Base-by-base conservation (phyloP, 2,797 vertebrate species). In the Clarias laeviceps region DNA sequence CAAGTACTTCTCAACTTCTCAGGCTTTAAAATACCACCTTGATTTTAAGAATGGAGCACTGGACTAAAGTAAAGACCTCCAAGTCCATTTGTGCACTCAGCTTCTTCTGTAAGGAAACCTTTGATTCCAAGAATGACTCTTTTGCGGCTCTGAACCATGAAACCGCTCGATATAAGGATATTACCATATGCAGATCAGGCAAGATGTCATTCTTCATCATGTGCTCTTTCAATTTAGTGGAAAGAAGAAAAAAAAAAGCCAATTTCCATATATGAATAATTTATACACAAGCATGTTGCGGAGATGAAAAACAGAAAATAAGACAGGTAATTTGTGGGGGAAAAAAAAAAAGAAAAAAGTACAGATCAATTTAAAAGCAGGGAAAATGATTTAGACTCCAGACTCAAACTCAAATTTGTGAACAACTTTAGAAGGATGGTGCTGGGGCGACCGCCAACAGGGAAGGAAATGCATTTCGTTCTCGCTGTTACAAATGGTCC, bases 201-300 rank as follows among this genome's bases (percentile, higher is more conserved):
- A 65, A 85, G 72, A 87, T 87, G 83, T 61, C 74, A 85, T 88
- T 89, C 61, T 18, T 56, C 56, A 77, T 64, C 45, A 74, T 82
- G 27, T 40, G 29, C 80, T 74, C 82, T 64, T 83, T 88, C 1
- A 85, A 82, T 86, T 84, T 84, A 34, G 68, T 5, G 8, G 8
- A 22, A 9, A 32, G 40, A 2, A 27, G 24, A 12, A 11, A 15
- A 12, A 32, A 32, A 8, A 84, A 85, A 24, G 79, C 82, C 83
- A 7, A 92, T 93, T 89, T 89, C 4, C 88, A 92, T 88, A 87
- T 59, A 91, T 91, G 27, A 85, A 91, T 91, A 82, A 90, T 92
- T 88, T 87, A 91, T 90, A 61, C 18, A 40, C 8, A 62, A 74
- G 82, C 34, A 37, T 50, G 88, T 87, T 72, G 91, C 83, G 54